Evolutionary conservation across 1,140 invertebrate species (phyloP), one percentile per base, ranked within the genome.

Genomic region (Diploscapter pachys): DNA sequence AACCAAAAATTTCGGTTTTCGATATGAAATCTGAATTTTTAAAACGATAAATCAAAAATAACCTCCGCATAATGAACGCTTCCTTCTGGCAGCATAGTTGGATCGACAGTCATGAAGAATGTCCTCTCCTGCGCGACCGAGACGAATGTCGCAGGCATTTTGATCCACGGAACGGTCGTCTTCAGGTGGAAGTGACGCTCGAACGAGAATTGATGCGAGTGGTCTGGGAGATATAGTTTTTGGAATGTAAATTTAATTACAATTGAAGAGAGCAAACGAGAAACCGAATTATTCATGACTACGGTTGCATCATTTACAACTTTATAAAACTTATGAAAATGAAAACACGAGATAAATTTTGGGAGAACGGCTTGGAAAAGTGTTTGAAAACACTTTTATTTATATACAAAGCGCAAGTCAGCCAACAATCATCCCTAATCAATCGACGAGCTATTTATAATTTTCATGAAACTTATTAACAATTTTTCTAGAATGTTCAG

Each of bases 171-270:
- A 6, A 9, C 11, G 6, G 66, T 88, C 83, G 92, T 92, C 4
- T 89, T 87, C 55, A 98, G 87, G 72, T 90, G 90, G 52, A 97
- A 87, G 77, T 91, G 91, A 81, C 95, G 87, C 84, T 92, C 91
- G 83, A 97, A 97, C 72, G 90, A 88, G 71, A 96, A 92, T 92
- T 86, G 77, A 89, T 88, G 55, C 63, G 73, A 55, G 55, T 61
- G n/a, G 50, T 56, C 49, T 70, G 62, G 75, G 78, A 4, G 54
- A 3, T n/a, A 70, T 55, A 50, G n/a, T 51, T 48, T 81, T 59
- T 81, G 4, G 13, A 68, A 49, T 57, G 11, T 13, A 48, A 11
- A 71, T 31, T 31, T 31, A 31, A 31, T 31, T 31, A 31, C 31
- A 31, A 31, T 31, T 31, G 31, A 31, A 31, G 31, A 31, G 31